Percentiles rank a stretch among this genome's conserved stretches.
Evolutionary conservation across 1,140 invertebrate genomes (phyloP).

Genomic region (Theocolax elegans): DNA sequence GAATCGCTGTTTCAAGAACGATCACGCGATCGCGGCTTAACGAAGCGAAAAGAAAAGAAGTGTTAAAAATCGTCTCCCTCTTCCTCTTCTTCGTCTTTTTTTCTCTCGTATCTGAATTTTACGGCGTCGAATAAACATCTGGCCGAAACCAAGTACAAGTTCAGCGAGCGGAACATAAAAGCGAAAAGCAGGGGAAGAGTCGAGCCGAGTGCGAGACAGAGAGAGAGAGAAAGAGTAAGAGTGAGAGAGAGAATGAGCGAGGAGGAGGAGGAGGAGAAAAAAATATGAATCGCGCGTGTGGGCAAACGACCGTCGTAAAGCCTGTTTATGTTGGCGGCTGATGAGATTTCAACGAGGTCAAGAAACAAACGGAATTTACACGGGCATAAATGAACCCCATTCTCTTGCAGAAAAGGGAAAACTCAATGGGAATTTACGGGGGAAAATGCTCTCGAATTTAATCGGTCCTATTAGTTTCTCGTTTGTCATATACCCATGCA

Average conservation of each 20-base stretch:
- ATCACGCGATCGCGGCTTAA: too few species aligned
- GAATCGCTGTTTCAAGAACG: too few species aligned
- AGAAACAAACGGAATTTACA: slow-evolving; percentile 26
- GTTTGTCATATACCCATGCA: too few species aligned
- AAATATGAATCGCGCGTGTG: background rate
- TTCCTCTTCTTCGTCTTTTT: too few species aligned
- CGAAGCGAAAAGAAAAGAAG: background rate
- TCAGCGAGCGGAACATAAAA: slow-evolving; percentile 3
- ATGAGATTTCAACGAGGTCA: slow-evolving; percentile 31
- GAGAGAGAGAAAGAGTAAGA: background rate
- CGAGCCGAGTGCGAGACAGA: too few species aligned
- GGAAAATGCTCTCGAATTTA: too few species aligned
- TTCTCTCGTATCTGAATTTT: background rate
- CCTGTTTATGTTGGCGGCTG: slow-evolving; percentile 9
- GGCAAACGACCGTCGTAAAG: slow-evolving; percentile 2
- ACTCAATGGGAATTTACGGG: background rate
- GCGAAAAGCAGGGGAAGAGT: background rate
- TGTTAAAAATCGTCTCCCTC: background rate
- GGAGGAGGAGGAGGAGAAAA: background rate
- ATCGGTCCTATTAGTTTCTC: too few species aligned
- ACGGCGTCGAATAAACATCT: background rate
- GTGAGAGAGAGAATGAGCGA: background rate
- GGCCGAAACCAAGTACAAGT: background rate
- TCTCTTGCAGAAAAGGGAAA: background rate
- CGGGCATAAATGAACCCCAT: slow-evolving; percentile 2